Conservation (phyloP, 1,140 invertebrate genomes). For the Daktulosphaira vitifoliae region DNA sequence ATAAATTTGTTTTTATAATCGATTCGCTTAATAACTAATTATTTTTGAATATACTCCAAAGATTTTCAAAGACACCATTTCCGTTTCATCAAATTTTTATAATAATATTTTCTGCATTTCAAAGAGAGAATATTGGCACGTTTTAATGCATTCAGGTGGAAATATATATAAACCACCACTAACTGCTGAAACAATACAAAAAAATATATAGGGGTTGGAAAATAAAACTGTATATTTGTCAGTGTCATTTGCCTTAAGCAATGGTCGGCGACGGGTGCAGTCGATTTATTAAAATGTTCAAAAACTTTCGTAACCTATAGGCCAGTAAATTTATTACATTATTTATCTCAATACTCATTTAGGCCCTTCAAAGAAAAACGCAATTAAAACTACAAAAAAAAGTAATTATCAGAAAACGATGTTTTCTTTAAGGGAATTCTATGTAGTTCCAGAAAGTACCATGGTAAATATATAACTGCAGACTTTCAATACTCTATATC, state of each 20-base stretch:
- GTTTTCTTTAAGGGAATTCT: too few species aligned
- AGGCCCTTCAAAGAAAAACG: not conserved
- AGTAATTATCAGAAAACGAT: not conserved
- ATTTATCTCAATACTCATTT: constrained; percentile 17
- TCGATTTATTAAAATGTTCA: constrained; percentile 24
- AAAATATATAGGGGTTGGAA: not conserved
- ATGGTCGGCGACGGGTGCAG: not conserved
- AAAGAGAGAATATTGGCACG: too few species aligned
- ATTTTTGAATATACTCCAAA: too few species aligned
- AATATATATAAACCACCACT: not conserved
- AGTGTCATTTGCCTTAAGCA: constrained; percentile 12
- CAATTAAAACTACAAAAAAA: constrained; percentile 25
- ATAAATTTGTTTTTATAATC: too few species aligned
- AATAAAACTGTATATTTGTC: constrained; percentile 10
- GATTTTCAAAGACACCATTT: too few species aligned
- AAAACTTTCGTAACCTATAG: not conserved
- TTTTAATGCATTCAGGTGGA: constrained; percentile 11
- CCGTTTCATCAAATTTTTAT: too few species aligned
- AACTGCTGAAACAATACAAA: not conserved
- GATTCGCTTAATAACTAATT: too few species aligned
- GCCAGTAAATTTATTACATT: too few species aligned
- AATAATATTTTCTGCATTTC: too few species aligned
- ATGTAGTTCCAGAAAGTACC: too few species aligned
- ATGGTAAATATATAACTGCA: too few species aligned
- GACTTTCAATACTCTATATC: too few species aligned